phyloP scores from a whole-genome alignment of 1,140 invertebrate species.

The Hycleus phaleratus region DNA sequence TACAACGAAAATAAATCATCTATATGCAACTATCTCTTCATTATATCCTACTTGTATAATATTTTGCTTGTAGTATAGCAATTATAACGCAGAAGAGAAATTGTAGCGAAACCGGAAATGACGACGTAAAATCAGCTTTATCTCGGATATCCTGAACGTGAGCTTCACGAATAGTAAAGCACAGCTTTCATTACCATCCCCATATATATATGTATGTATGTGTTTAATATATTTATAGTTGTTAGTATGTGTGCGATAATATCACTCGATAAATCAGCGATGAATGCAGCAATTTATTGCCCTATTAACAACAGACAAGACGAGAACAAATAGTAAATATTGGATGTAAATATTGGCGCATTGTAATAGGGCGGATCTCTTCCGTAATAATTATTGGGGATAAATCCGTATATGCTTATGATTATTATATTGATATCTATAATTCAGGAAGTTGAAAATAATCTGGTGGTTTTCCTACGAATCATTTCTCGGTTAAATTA shows the following conservation, averaged over 20 bases:
- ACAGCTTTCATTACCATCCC: constrained; percentile 8
- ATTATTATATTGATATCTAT: too few species aligned
- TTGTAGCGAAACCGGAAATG: neutral
- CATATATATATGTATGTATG: too few species aligned
- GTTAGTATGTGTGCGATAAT: constrained; percentile 16
- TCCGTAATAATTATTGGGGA: too few species aligned
- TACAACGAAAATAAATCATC: too few species aligned
- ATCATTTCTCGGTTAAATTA: too few species aligned
- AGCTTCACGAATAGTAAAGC: constrained; percentile 5
- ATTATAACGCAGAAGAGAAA: neutral
- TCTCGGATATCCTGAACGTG: constrained; percentile 13
- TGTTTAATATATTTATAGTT: neutral
- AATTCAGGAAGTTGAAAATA: too few species aligned
- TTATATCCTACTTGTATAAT: too few species aligned
- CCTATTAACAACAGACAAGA: constrained; percentile 32
- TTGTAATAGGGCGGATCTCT: constrained; percentile 12
- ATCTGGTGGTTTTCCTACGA: too few species aligned
- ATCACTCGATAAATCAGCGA: constrained; percentile 32
- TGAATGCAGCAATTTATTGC: constrained; percentile 33
- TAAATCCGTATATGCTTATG: too few species aligned
- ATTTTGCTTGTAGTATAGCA: neutral
- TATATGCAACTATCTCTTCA: too few species aligned
- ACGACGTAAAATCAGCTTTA: constrained; percentile 13
- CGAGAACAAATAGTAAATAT: constrained; percentile 33
- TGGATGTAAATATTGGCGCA: constrained; percentile 28